Evolutionary conservation across 2,797 vertebrate species (phyloP), one percentile per base, ranked within the genome.

Genomic region (Acestrorhynchus altus): DNA sequence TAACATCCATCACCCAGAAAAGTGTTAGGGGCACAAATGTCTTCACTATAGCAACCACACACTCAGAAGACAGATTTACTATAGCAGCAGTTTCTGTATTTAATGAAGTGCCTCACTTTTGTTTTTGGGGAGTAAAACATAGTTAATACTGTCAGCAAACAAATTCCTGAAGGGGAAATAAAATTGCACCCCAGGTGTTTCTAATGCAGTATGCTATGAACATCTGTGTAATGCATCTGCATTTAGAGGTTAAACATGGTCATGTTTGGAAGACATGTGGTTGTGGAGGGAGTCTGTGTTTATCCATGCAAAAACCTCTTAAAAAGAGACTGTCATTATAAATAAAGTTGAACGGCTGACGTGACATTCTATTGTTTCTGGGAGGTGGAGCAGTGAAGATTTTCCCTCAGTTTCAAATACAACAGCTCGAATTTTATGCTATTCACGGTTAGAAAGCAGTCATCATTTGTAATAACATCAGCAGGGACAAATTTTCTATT

Each of bases 11-110:
- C 54, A 12, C 22, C 49, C 26, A 59, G 47, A 47, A 59, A 63
- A 74, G 54, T 74, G 28, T 78, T 77, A 46, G 18, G 39, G 26
- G 42, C 67, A 51, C 1, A 11, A 68, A 31, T 26, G 78, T 75
- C 76, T 28, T 69, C 52, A 44, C 75, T 63, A 79, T 69, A 69
- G 69, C 47, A 79, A 81, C 79, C 52, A 8, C 76, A 76, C 67
- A 54, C 46, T 22, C 18, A 42, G 57, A n/a, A 20, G 20, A 5
- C 46, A 49, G 67, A 80, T 84, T 79, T 79, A 71, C 44, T 44
- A 35, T 69, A n/a, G 46, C 51, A 1, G 0, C 15, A 60, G 18
- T 18, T 49, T 57, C 31, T 47, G 22, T 35, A 57, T 76, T 44
- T 59, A 65, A 65, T 73, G 59, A 79, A 76, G 68, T 40, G 63